Base-by-base conservation (phyloP, 2,113 vertebrate species). In the Acrocephalus arundinaceus region DNA sequence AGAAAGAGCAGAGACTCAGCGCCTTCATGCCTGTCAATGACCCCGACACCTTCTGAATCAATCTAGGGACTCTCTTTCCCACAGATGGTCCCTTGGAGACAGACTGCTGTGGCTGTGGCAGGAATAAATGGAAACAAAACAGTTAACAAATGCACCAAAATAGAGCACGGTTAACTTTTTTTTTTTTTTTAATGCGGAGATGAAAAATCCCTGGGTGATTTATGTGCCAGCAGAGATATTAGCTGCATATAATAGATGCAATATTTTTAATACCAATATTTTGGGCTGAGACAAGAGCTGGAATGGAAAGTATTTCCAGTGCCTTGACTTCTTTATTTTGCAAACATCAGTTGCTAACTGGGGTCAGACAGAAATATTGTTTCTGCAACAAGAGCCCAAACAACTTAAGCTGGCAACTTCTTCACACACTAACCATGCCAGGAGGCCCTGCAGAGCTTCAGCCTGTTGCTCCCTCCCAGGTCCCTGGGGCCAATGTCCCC, bases 261-360 rank as follows among this genome's bases (percentile, higher is more conserved):
- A 91, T 96, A 97, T 94, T 96, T 97, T 97, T 97, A 95, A 96
- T 93, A 87, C 89, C 96, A 92, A 96, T 96, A 97, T 97, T 97
- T 95, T 96, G 83, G 80, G 90, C 96, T 87, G 95, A 91, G 94
- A 96, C 94, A 78, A 93, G 95, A 91, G 89, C 0, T 15, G 89
- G 96, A 97, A 96, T 95, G 92, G 96, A 97, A 97, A 97, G 83
- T 95, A 96, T 97, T 97, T 96, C 92, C 92, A 97, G 88, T 81
- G 96, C 92, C 91, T 96, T 95, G 96, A 92, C 96, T 96, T 97
- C 95, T 96, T 93, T 96, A 97, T 96, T 97, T 96, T 96, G 95
- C 96, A 97, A 97, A 97, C 96, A 96, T 96, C 92, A 96, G 95
- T 96, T 97, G 95, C 96, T 96, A 96, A 92, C 95, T 82, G 92